Evolutionary conservation across 2,113 vertebrate genomes (phyloP).

Genomic region (Leptosomus discolor): DNA sequence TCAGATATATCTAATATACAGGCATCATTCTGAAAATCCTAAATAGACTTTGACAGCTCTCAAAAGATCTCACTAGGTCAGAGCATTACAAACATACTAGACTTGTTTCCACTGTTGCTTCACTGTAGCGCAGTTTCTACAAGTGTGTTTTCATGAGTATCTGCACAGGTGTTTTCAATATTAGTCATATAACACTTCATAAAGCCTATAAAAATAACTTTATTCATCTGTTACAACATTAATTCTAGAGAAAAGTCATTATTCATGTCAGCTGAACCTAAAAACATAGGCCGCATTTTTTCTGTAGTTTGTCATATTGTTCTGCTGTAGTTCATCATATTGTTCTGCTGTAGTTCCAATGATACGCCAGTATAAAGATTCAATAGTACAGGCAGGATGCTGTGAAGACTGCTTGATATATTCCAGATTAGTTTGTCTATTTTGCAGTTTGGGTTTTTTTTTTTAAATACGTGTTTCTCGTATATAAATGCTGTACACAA

Average conservation of each 20-base stretch:
- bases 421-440: background rate
- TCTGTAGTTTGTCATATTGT: background rate
- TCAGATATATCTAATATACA: background rate
- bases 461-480: background rate
- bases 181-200: background rate
- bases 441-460: background rate
- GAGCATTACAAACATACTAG: background rate
- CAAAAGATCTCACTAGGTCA: background rate
- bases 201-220: background rate
- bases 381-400: background rate
- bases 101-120: background rate
- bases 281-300: background rate
- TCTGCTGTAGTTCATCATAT: background rate
- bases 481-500: background rate
- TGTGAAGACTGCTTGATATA: background rate
- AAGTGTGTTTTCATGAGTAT: background rate
- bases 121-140: background rate
- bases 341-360: background rate
- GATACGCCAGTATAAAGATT: background rate
- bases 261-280: background rate
- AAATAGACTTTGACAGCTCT: background rate
- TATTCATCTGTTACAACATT: background rate
- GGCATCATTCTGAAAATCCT: background rate
- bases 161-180: background rate
- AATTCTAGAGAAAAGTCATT: background rate